Evolutionary conservation across 1,140 invertebrate species (phyloP).

Genomic region (Ips typographus): DNA sequence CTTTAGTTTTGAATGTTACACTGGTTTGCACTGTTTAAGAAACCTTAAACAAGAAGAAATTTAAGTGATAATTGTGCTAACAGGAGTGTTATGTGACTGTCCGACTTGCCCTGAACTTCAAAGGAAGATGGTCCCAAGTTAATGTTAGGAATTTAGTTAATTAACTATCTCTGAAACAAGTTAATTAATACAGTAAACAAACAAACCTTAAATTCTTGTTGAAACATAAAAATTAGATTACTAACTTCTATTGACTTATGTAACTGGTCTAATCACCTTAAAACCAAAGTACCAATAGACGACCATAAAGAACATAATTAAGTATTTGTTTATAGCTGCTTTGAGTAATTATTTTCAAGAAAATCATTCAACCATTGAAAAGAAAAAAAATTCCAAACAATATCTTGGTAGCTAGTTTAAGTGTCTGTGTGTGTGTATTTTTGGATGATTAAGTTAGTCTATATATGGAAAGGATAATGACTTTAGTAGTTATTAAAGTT

Average conservation of each 20-base stretch:
- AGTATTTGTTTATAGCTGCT: constrained; percentile 9
- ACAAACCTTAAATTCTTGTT: neutral
- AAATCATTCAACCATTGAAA: constrained; percentile 1
- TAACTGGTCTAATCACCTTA: constrained; percentile 3
- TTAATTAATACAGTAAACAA: too few species aligned
- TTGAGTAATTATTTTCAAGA: constrained; percentile 18
- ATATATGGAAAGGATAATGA: neutral
- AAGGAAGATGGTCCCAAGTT: neutral
- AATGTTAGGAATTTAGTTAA: neutral
- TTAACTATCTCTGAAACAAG: neutral
- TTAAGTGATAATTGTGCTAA: too few species aligned
- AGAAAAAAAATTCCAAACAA: neutral
- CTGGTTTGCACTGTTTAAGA: too few species aligned
- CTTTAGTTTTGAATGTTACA: too few species aligned
- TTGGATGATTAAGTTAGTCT: neutral
- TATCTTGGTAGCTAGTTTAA: neutral
- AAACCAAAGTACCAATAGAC: constrained; percentile 12
- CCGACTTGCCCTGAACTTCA: neutral
- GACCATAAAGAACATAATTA: constrained; percentile 17
- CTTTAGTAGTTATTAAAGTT: neutral
- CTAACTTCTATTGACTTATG: neutral
- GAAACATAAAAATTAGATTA: neutral
- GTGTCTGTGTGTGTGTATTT: neutral
- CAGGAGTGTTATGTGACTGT: neutral
- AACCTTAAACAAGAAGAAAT: too few species aligned